Evolutionary conservation across 2,888 invertebrate genomes (phyloP).

Genomic region (Biston betularia): DNA sequence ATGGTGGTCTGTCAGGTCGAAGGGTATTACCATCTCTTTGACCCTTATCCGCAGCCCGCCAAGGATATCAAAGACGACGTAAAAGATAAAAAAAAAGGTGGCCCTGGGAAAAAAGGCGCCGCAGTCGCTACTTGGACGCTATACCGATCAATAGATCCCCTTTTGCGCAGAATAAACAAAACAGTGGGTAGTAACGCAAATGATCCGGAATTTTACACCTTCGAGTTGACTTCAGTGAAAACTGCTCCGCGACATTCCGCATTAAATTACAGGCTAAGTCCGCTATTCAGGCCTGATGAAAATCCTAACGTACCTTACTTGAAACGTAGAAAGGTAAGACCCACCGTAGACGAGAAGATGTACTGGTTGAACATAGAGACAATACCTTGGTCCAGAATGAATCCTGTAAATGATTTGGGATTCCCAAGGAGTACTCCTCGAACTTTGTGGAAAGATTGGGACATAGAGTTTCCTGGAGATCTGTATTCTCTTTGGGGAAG

Average conservation of each 20-base stretch:
- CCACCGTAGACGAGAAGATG: slow-evolving; percentile 80
- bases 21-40: slow-evolving; percentile 87
- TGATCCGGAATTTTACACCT: slow-evolving; percentile 83
- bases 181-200: slow-evolving; percentile 52
- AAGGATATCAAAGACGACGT: slow-evolving; percentile 48
- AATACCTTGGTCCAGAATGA: slow-evolving; percentile 77
- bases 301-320: slow-evolving; percentile 73
- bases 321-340: slow-evolving; percentile 61
- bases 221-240: slow-evolving; percentile 85
- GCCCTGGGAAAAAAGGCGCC: slow-evolving; percentile 44
- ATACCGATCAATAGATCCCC: slow-evolving; percentile 67
- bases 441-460: slow-evolving; percentile 88
- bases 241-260: slow-evolving; percentile 81
- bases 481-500: slow-evolving; percentile 89
- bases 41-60: slow-evolving; percentile 82
- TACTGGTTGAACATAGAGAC: slow-evolving; percentile 76
- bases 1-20: slow-evolving; percentile 85
- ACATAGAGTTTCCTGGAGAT: slow-evolving; percentile 89
- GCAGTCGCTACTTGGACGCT: slow-evolving; percentile 79
- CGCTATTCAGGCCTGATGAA: slow-evolving; percentile 74
- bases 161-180: slow-evolving; percentile 66
- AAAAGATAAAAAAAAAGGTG: too few species aligned
- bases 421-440: slow-evolving; percentile 66
- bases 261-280: slow-evolving; percentile 75
- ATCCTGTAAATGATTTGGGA: slow-evolving; percentile 69